These are phyloP conservation scores for Taxidea taxus DNA, from an alignment of 2,113 vertebrate genomes.

Conservation along the genomic window DNA sequence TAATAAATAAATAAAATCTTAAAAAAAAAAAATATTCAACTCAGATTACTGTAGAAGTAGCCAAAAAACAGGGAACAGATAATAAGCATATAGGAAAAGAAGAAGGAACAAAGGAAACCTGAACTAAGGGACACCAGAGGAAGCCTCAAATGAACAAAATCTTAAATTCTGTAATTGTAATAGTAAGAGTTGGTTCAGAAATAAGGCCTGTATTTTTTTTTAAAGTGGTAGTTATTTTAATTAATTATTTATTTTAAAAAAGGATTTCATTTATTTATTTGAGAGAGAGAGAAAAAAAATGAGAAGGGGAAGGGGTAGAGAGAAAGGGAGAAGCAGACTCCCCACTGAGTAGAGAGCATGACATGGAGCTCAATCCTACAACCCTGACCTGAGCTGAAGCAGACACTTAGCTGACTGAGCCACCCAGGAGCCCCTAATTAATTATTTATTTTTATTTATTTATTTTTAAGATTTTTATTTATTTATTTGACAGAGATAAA, in stretches of 20 bases:
- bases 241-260: not conserved
- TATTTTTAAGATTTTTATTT: no score
- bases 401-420: not conserved
- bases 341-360: not conserved
- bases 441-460: not conserved
- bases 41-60: not conserved
- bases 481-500: no score
- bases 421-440: not conserved
- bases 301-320: not conserved
- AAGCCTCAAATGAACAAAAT: not conserved
- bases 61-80: not conserved
- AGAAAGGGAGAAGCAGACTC: not conserved
- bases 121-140: not conserved
- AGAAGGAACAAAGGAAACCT: not conserved
- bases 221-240: not conserved
- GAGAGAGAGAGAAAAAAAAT: not conserved
- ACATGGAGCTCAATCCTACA: not conserved
- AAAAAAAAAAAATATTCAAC: not conserved
- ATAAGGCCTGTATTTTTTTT: not conserved
- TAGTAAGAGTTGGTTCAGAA: not conserved
- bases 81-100: not conserved
- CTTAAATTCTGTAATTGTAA: not conserved
- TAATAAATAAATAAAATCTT: no score
- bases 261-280: not conserved
- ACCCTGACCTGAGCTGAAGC: not conserved